phyloP scores from a whole-genome alignment of 2,888 invertebrate genomes.

The Acleris holmiana region DNA sequence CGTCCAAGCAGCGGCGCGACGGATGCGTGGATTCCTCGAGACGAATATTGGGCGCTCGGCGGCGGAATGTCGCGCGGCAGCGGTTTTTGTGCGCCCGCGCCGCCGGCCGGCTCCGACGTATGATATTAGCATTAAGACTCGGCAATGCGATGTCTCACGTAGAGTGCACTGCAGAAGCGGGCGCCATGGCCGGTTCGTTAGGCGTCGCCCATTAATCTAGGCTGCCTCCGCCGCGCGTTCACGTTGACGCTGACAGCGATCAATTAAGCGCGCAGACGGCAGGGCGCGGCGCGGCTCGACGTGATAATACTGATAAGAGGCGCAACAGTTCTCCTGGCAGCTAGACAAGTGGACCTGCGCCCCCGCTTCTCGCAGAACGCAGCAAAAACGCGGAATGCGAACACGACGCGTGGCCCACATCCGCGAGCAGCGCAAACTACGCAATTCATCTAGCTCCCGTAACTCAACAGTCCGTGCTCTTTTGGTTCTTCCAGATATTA shows the following conservation, averaged over 20 bases:
- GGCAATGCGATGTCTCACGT: neutral
- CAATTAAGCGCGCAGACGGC: conserved; percentile 33
- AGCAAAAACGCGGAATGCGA: conserved; percentile 31
- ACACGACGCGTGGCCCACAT: conserved; percentile 9
- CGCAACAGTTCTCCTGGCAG: conserved; percentile 25
- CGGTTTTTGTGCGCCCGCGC: conserved; percentile 43
- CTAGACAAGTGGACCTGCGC: conserved; percentile 21
- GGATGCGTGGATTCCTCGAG: conserved; percentile 12
- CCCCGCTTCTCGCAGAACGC: conserved; percentile 9
- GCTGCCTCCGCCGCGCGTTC: neutral
- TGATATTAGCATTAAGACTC: conserved; percentile 5
- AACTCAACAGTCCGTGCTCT: too few species aligned
- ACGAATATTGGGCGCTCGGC: conserved; percentile 15
- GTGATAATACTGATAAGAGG: conserved; percentile 34
- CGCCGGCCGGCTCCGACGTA: neutral
- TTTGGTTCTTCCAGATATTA: too few species aligned
- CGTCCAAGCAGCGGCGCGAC: neutral
- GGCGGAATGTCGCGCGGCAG: conserved; percentile 41
- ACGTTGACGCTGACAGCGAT: conserved; percentile 7
- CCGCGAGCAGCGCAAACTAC: neutral
- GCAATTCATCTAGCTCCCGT: neutral
- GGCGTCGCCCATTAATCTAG: conserved; percentile 5
- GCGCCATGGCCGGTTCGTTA: conserved; percentile 4
- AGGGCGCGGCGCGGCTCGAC: conserved; percentile 10
- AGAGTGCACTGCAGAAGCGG: conserved; percentile 1